A percentile compares a stretch with the other conserved stretches of the same genome.
Conservation (phyloP, 2,113 vertebrate species). For the Acrocephalus kingi region DNA sequence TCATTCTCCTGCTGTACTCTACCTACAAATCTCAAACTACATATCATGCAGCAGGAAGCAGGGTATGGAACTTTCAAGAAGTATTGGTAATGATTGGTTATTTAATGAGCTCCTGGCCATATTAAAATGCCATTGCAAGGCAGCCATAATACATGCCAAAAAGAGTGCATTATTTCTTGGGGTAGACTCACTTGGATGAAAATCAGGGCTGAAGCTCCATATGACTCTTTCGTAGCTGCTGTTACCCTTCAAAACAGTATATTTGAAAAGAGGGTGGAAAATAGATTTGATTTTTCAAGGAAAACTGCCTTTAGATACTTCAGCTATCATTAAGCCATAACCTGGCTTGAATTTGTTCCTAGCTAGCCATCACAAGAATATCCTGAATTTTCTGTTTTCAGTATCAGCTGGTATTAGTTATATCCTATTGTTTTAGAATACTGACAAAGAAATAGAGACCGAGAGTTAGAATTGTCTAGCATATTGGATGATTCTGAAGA, state of each 20-base stretch:
- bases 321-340: not conserved
- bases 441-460: not conserved
- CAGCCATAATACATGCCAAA: not conserved
- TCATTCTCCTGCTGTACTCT: not conserved
- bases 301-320: not conserved
- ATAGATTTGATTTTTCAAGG: not conserved
- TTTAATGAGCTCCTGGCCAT: not conserved
- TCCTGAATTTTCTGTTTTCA: not conserved
- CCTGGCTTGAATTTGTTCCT: not conserved
- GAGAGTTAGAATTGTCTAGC: not conserved
- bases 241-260: not conserved
- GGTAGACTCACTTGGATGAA: not conserved
- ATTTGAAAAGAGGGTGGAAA: not conserved
- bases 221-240: not conserved
- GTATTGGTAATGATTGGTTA: not conserved
- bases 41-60: not conserved
- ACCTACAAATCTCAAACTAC: not conserved
- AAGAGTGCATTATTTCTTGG: not conserved
- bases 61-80: not conserved
- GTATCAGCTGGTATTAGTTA: not conserved
- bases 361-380: not conserved
- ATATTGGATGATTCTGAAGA: not conserved
- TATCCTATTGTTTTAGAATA: not conserved
- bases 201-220: not conserved
- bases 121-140: not conserved